A percentile compares a stretch with the other conserved stretches of the same genome.
Evolutionary conservation across 2,888 invertebrate species (phyloP).

Genomic region (Hyles lineata): DNA sequence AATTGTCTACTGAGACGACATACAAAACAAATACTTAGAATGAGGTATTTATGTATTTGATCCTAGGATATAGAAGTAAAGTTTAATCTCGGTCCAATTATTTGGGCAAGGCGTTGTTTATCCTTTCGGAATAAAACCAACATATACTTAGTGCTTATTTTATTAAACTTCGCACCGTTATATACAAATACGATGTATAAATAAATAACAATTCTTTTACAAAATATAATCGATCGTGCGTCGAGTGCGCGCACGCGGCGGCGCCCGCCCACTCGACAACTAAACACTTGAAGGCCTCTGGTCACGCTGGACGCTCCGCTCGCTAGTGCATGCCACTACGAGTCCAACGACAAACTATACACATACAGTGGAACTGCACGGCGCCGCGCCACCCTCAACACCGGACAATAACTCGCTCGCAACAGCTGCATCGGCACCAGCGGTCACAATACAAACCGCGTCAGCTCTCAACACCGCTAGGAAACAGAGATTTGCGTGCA

Average conservation of each 20-base stretch:
- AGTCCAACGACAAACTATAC: constrained; percentile 28
- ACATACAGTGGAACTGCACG: constrained; percentile 25
- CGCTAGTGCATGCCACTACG: not conserved
- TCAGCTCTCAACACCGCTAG: not conserved
- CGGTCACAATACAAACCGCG: not conserved
- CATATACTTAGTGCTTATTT: constrained; percentile 72
- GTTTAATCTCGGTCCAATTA: too few relatives aligned
- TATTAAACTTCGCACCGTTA: constrained; percentile 81
- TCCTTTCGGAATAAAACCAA: constrained; percentile 57
- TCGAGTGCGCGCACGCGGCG: constrained; percentile 39
- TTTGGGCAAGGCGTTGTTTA: too few relatives aligned
- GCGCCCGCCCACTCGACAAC: constrained; percentile 47
- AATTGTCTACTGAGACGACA: too few relatives aligned
- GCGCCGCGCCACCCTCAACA: not conserved
- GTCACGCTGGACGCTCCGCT: constrained; percentile 43
- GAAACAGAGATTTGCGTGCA: not conserved
- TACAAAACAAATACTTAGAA: too few relatives aligned
- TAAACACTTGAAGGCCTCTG: constrained; percentile 71
- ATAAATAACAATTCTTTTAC: constrained; percentile 83
- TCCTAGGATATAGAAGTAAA: too few relatives aligned
- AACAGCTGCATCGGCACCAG: not conserved
- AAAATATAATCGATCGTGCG: constrained; percentile 77
- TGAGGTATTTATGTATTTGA: too few relatives aligned
- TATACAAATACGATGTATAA: constrained; percentile 84
- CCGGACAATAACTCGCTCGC: not conserved